phyloP scores from a whole-genome alignment of 2,113 vertebrate species.

The Hypanus sabinus region DNA sequence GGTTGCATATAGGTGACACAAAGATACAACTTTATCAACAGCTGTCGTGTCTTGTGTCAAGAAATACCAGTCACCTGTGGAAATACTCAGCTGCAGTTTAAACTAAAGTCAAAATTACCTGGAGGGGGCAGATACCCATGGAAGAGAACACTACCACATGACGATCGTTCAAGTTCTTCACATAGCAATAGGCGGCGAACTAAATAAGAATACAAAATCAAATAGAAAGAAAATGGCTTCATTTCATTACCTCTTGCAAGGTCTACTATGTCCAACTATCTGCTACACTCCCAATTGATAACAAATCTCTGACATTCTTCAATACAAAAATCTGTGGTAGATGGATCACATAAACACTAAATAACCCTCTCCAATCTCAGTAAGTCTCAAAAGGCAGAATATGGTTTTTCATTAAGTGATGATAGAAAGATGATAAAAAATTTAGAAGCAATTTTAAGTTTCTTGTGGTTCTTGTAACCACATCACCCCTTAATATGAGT shows the following conservation, averaged over 20 bases:
- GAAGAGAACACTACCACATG: constrained; percentile 94
- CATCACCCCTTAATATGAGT: too few relatives aligned
- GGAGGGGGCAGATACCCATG: constrained; percentile 94
- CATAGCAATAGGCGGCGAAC: constrained; percentile 85
- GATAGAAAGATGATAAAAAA: not conserved
- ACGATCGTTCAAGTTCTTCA: constrained; percentile 92
- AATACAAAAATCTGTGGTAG: not conserved
- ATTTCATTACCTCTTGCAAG: not conserved
- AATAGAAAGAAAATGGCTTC: not conserved
- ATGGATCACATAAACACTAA: not conserved
- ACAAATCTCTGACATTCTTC: not conserved
- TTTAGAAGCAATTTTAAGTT: too few relatives aligned
- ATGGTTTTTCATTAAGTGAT: not conserved
- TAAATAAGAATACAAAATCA: constrained; percentile 45
- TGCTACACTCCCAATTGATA: too few relatives aligned
- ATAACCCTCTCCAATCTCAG: too few relatives aligned
- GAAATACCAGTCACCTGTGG: not conserved
- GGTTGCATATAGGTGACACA: not conserved
- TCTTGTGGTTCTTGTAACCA: too few relatives aligned
- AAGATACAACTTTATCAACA: not conserved
- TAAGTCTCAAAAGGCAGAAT: too few relatives aligned
- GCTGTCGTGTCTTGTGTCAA: not conserved
- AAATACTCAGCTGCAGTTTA: not conserved
- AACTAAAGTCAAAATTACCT: constrained; percentile 54
- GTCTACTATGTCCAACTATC: not conserved